These are phyloP conservation scores for Cynocephalus volans DNA, from an alignment of 2,113 vertebrate genomes.

Conservation along the genomic window DNA sequence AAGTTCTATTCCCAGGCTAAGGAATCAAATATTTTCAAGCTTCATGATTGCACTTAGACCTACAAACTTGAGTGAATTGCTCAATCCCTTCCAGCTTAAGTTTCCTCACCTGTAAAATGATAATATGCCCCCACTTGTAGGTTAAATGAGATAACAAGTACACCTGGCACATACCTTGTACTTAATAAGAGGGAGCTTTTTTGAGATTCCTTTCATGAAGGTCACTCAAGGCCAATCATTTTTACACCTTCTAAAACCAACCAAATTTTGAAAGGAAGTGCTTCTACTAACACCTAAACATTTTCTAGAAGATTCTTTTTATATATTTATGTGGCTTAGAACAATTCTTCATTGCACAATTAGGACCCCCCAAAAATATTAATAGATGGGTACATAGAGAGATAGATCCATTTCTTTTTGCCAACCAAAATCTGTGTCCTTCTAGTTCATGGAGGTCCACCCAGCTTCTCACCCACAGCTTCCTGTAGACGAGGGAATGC, in stretches of 20 bases:
- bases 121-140: background rate
- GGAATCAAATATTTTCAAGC: background rate
- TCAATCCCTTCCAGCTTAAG: constrained; percentile 11
- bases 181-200: background rate
- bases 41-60: background rate
- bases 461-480: background rate
- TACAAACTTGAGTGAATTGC: background rate
- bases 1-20: background rate
- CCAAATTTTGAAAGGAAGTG: background rate
- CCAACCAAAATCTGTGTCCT: background rate
- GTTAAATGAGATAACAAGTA: background rate
- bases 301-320: constrained; percentile 28
- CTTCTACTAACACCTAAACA: background rate
- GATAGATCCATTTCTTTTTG: background rate
- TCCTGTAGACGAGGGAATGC: accelerated
- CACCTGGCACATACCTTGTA: background rate
- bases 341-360: background rate
- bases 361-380: background rate
- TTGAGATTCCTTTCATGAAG: background rate
- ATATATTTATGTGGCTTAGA: background rate
- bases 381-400: background rate
- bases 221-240: background rate
- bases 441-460: background rate
- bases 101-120: constrained; percentile 15
- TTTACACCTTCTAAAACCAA: constrained; percentile 15